A percentile compares a stretch with the other conserved stretches of the same genome.
Conservation (phyloP, 2,113 vertebrate species). For the Gasterosteus aculeatus region DNA sequence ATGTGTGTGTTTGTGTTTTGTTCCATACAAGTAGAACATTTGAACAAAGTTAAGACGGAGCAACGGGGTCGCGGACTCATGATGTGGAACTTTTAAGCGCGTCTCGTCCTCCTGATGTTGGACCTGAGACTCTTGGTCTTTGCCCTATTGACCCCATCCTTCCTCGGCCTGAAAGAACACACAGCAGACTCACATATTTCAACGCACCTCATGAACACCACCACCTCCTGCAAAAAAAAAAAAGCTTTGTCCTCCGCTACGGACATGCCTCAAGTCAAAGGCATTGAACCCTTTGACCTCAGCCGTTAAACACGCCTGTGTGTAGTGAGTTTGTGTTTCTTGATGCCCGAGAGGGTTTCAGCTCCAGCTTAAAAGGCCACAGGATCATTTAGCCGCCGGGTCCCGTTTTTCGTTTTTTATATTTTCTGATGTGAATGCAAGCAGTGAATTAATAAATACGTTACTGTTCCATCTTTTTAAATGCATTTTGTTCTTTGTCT, state of each 20-base stretch:
- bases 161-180: constrained; percentile 12
- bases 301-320: background rate
- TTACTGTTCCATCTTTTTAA: constrained; percentile 1
- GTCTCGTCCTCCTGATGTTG: constrained; percentile 25
- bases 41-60: background rate
- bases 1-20: constrained; percentile 10
- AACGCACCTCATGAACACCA: background rate
- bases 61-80: background rate
- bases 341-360: background rate
- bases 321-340: background rate
- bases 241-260: background rate
- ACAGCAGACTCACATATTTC: constrained; percentile 14
- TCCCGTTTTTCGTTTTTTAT: background rate
- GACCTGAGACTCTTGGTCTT: constrained; percentile 26
- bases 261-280: background rate
- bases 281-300: background rate
- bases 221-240: background rate
- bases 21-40: constrained; percentile 11
- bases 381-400: background rate
- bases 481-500: background rate
- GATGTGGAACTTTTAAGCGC: constrained; percentile 12
- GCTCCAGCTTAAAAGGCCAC: background rate
- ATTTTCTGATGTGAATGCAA: background rate
- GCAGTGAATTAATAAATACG: background rate
- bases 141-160: constrained; percentile 41